Conservation (phyloP, 1,140 invertebrate species). For the Notospermus geniculatus region DNA sequence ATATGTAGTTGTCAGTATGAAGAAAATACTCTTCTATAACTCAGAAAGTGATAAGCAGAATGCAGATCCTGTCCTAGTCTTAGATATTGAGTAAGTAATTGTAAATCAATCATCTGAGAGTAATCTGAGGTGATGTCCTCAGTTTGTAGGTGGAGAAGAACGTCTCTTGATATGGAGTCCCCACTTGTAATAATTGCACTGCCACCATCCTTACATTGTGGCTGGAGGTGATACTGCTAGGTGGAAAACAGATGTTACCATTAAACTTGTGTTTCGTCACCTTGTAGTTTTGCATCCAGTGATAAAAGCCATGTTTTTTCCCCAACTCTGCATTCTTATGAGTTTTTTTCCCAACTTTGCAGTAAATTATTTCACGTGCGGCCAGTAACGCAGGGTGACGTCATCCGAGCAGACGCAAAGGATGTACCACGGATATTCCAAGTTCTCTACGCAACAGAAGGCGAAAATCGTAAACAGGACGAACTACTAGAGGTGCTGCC, state of each 20-base stretch:
- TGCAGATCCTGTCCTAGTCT: constrained; percentile 87
- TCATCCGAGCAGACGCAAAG: constrained; percentile 95
- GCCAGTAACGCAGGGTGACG: constrained; percentile 96
- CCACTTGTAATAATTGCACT: no score
- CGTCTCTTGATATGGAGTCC: no score
- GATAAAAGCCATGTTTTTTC: no score
- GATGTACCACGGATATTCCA: constrained; percentile 99
- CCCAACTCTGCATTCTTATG: constrained; percentile 12
- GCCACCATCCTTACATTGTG: no score
- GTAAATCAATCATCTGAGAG: no score
- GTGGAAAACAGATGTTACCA: no score
- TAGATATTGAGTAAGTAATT: constrained; percentile 86
- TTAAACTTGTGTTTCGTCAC: no score
- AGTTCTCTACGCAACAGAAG: constrained; percentile 57
- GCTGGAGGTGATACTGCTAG: no score
- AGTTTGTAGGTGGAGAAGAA: no score
- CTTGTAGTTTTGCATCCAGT: no score
- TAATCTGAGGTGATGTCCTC: no score
- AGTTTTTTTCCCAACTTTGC: constrained; percentile 47
- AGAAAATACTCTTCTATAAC: constrained; percentile 97
- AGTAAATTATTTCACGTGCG: constrained; percentile 98
- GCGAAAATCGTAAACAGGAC: constrained; percentile 48
- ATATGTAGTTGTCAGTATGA: constrained; percentile 93
- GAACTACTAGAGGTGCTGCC: constrained; percentile 17
- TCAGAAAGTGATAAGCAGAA: constrained; percentile 92